phyloP scores from a whole-genome alignment of 2,113 vertebrate genomes.

The Pyrgilauda ruficollis region DNA sequence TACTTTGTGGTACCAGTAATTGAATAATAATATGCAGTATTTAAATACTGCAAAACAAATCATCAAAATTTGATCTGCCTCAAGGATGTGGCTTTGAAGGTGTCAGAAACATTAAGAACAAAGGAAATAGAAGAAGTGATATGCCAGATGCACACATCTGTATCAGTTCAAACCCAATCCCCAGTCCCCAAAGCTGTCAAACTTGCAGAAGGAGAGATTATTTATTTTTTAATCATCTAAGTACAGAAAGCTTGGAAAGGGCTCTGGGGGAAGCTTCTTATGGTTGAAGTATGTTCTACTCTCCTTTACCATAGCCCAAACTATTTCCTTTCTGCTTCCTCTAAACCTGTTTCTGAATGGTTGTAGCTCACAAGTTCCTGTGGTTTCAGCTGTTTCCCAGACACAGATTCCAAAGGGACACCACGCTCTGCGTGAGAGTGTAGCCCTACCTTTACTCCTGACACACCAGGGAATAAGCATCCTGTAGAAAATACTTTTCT shows the following conservation, averaged over 20 bases:
- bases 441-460: neutral
- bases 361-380: neutral
- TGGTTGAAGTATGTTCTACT: neutral
- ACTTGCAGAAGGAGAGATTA: neutral
- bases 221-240: constrained; percentile 11
- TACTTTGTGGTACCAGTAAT: neutral
- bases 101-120: neutral
- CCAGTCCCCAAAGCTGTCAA: constrained; percentile 22
- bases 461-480: accelerated
- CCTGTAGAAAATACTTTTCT: neutral
- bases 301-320: neutral
- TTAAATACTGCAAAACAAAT: neutral
- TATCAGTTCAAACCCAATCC: neutral
- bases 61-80: neutral
- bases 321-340: neutral
- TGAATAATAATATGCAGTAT: neutral
- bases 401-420: neutral
- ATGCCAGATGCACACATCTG: neutral
- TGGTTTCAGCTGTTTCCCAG: neutral
- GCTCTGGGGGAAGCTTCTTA: neutral
- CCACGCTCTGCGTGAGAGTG: neutral
- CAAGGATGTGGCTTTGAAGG: constrained; percentile 30
- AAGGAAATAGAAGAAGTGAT: neutral
- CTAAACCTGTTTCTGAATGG: neutral
- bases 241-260: neutral